Conservation (phyloP, 1,140 invertebrate species). For the Euwallacea fornicatus region DNA sequence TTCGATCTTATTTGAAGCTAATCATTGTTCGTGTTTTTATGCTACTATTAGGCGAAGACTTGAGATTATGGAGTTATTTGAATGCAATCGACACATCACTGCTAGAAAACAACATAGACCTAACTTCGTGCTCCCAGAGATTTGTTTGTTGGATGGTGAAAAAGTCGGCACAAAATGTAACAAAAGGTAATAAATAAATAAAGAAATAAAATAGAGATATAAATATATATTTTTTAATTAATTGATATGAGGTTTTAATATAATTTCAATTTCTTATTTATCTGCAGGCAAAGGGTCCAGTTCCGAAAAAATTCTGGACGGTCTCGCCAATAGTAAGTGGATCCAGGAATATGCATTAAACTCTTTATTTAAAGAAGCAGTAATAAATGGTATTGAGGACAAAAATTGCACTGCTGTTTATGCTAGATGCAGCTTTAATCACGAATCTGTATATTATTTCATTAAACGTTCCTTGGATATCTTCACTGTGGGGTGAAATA, state of each 20-base stretch:
- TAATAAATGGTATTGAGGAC: conserved; percentile 15
- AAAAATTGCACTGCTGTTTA: conserved; percentile 20
- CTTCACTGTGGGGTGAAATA: too few species aligned
- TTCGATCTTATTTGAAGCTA: not conserved
- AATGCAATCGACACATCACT: conserved; percentile 40
- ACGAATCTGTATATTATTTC: too few species aligned
- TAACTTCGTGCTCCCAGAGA: conserved; percentile 47
- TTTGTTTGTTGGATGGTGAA: conserved; percentile 45
- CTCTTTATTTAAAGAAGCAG: conserved; percentile 14
- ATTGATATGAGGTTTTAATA: not conserved
- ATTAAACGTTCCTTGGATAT: too few species aligned
- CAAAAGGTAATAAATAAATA: conserved; percentile 28
- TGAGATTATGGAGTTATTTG: conserved; percentile 28
- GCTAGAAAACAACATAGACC: conserved; percentile 46
- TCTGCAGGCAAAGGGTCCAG: conserved; percentile 38
- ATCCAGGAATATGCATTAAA: conserved; percentile 29
- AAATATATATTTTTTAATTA: not conserved
- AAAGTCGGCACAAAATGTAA: conserved; percentile 42
- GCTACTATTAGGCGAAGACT: conserved; percentile 29
- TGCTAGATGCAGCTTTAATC: conserved; percentile 19
- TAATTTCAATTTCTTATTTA: not conserved
- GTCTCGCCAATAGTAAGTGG: conserved; percentile 47
- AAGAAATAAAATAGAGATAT: conserved; percentile 1
- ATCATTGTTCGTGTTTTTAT: not conserved
- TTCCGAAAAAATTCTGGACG: conserved; percentile 50